These are phyloP conservation scores for Hippopotamyrus pictus DNA, from an alignment of 2,797 vertebrate genomes.

Conservation along the genomic window DNA sequence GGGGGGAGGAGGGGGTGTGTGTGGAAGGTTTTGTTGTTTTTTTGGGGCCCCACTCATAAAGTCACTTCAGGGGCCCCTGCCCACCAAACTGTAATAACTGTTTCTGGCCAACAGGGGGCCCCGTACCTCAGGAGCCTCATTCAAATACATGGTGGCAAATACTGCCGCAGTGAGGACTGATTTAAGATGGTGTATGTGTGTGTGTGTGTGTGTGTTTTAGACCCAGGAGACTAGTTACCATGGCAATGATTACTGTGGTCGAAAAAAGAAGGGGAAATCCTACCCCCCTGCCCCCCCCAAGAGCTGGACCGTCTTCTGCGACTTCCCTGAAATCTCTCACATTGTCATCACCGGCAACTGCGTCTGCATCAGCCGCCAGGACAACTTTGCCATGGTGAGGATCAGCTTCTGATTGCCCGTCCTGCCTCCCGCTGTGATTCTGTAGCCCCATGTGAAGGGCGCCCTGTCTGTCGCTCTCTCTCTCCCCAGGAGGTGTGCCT, in stretches of 20 bases:
- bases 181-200: not conserved
- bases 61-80: not conserved
- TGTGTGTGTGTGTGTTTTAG: slow-evolving; percentile 31
- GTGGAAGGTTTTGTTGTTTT: not conserved
- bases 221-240: slow-evolving; percentile 46
- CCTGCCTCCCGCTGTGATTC: slow-evolving; percentile 38
- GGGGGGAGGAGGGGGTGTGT: no score
- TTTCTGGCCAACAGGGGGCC: not conserved
- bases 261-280: slow-evolving; percentile 37
- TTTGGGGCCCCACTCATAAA: not conserved
- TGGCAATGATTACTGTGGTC: slow-evolving; percentile 45
- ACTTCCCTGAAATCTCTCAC: slow-evolving; percentile 85
- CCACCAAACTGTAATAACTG: not conserved
- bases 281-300: slow-evolving; percentile 26
- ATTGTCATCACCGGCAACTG: slow-evolving; percentile 60
- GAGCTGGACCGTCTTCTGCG: slow-evolving; percentile 70
- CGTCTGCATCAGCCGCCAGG: slow-evolving; percentile 75
- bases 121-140: not conserved
- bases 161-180: not conserved
- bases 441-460: not conserved
- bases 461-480: not conserved
- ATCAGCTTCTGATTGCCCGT: slow-evolving; percentile 31
- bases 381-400: slow-evolving; percentile 79
- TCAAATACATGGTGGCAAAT: not conserved
- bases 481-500: slow-evolving; percentile 69